phyloP scores from a whole-genome alignment of 2,888 invertebrate species.

The Sminthurinus aureus region DNA sequence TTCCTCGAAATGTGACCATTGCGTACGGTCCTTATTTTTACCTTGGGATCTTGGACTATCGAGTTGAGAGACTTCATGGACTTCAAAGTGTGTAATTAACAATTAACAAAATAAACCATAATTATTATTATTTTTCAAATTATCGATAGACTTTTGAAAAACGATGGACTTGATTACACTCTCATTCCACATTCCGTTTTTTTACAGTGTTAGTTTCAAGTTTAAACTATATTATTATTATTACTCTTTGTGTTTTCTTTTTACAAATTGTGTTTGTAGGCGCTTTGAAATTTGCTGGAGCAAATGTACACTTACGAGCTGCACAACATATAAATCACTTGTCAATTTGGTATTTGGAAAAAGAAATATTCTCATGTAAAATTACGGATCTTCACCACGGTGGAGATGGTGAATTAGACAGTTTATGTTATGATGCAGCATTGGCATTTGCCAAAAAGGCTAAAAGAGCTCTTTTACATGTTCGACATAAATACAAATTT shows the following conservation, averaged over 20 bases:
- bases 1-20: constrained; percentile 50
- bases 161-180: too few species aligned
- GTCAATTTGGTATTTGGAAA: constrained; percentile 54
- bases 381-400: constrained; percentile 52
- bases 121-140: not conserved
- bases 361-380: constrained; percentile 49
- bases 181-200: too few species aligned
- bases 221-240: constrained; percentile 9
- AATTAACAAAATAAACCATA: constrained; percentile 11
- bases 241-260: not conserved
- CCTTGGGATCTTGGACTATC: constrained; percentile 55
- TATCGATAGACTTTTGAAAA: too few species aligned
- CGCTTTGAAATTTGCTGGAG: constrained; percentile 44
- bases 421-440: constrained; percentile 47
- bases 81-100: constrained; percentile 42
- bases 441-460: constrained; percentile 36
- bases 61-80: constrained; percentile 54
- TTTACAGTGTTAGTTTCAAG: not conserved
- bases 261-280: constrained; percentile 26
- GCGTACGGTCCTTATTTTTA: constrained; percentile 56
- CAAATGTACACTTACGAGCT: constrained; percentile 43
- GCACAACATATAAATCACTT: constrained; percentile 51
- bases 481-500: constrained; percentile 29
- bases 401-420: constrained; percentile 56
- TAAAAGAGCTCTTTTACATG: constrained; percentile 9